A percentile compares a stretch with the other conserved stretches of the same genome.
Conservation (phyloP, 1,140 invertebrate species). For the Papilio dardanus region DNA sequence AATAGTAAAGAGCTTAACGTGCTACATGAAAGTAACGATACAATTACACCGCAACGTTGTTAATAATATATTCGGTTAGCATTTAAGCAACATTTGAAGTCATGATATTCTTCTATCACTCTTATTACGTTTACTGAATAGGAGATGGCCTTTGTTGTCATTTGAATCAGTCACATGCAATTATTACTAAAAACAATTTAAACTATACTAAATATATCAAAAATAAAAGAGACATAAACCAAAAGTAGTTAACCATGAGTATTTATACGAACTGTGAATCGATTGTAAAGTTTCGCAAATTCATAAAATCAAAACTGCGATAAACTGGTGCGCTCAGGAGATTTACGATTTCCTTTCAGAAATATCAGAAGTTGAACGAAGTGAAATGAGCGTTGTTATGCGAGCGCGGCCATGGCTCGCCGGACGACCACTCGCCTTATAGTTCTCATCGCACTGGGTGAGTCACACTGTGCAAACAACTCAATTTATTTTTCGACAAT, state of each 20-base stretch:
- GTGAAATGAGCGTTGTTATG: slow-evolving; percentile 38
- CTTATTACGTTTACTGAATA: too few relatives aligned
- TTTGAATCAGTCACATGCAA: too few relatives aligned
- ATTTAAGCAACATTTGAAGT: too few relatives aligned
- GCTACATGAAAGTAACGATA: too few relatives aligned
- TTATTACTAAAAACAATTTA: neutral
- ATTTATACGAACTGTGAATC: neutral
- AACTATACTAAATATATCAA: neutral
- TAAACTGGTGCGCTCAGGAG: slow-evolving; percentile 48
- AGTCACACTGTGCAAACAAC: too few relatives aligned
- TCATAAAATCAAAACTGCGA: slow-evolving; percentile 54
- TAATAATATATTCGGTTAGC: too few relatives aligned
- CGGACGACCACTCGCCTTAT: slow-evolving; percentile 27
- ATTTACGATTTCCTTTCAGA: slow-evolving; percentile 53
- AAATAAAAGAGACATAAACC: neutral
- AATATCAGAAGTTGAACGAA: slow-evolving; percentile 46
- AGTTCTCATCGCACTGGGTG: slow-evolving; percentile 40
- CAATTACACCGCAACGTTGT: too few relatives aligned
- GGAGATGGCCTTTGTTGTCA: neutral
- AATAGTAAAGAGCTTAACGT: too few relatives aligned
- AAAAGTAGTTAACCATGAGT: neutral
- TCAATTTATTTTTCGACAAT: too few relatives aligned
- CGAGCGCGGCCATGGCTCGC: slow-evolving; percentile 39
- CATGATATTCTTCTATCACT: too few relatives aligned
- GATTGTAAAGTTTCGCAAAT: slow-evolving; percentile 47